Conservation (phyloP, 2,888 invertebrate species). For the Aradus depressus region DNA sequence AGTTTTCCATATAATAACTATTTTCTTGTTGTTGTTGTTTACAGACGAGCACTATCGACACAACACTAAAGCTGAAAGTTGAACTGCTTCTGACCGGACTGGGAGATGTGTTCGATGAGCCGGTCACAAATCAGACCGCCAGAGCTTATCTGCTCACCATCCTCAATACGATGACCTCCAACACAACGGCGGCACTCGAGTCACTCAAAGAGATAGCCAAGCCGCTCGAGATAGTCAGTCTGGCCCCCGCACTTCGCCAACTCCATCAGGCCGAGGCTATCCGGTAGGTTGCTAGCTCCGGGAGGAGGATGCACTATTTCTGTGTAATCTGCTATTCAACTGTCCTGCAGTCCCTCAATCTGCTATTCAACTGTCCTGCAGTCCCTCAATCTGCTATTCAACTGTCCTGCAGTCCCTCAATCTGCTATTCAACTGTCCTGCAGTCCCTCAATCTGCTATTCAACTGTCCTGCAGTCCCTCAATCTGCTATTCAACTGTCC, state of each 20-base stretch:
- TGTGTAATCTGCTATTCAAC: too few species aligned
- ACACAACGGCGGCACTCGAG: slow-evolving; percentile 61
- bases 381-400: too few species aligned
- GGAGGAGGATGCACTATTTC: neutral
- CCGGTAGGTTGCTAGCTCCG: slow-evolving; percentile 29
- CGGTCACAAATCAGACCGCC: slow-evolving; percentile 65
- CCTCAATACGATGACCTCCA: slow-evolving; percentile 56
- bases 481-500: too few species aligned
- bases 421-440: too few species aligned
- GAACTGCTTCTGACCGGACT: slow-evolving; percentile 58
- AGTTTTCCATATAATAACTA: too few species aligned
- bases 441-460: too few species aligned
- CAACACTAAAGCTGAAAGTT: slow-evolving; percentile 57
- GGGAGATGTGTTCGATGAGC: slow-evolving; percentile 64
- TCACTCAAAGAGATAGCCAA: slow-evolving; percentile 65
- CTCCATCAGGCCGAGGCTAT: slow-evolving; percentile 36
- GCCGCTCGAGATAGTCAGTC: slow-evolving; percentile 57
- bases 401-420: too few species aligned
- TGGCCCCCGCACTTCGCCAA: slow-evolving; percentile 39
- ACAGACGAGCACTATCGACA: slow-evolving; percentile 64
- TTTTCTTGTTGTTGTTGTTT: slow-evolving; percentile 30
- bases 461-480: too few species aligned
- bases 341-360: too few species aligned
- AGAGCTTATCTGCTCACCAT: slow-evolving; percentile 58
- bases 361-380: too few species aligned